These are phyloP conservation scores for Papilio xuthus DNA, from an alignment of 1,140 invertebrate genomes.

Conservation along the genomic window DNA sequence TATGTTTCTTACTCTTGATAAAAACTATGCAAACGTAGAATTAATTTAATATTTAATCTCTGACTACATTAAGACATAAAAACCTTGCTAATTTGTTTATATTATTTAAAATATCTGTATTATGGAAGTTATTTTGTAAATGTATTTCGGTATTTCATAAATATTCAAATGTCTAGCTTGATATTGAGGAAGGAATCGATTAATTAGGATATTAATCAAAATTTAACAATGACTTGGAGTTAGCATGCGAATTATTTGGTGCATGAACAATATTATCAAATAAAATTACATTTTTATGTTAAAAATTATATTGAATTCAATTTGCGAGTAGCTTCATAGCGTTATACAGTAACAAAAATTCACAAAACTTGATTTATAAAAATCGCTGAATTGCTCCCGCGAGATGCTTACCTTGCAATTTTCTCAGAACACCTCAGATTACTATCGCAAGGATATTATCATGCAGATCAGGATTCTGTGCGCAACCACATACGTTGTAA, in stretches of 20 bases:
- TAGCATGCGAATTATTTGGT: too few species aligned
- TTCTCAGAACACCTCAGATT: background rate
- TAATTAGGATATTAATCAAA: too few species aligned
- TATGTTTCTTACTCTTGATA: background rate
- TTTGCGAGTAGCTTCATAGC: background rate
- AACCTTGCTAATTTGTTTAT: background rate
- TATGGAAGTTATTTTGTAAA: background rate
- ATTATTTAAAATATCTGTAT: background rate
- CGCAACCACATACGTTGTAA: background rate
- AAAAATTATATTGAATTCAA: background rate
- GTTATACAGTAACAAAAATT: background rate
- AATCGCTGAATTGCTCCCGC: background rate
- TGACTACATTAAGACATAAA: background rate
- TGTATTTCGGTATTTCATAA: background rate
- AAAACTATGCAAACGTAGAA: background rate
- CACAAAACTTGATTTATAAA: constrained; percentile 11
- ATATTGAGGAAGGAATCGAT: too few species aligned
- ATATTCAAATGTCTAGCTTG: background rate
- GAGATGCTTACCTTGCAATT: constrained; percentile 9
- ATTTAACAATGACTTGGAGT: too few species aligned
- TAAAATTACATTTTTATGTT: too few species aligned
- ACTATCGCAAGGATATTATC: background rate
- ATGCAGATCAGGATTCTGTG: background rate
- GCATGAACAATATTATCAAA: too few species aligned
- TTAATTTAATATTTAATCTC: background rate